Percentiles rank a stretch among this genome's conserved stretches.
Conservation (phyloP, 1,140 invertebrate genomes). For the Saccostrea cuccullata region DNA sequence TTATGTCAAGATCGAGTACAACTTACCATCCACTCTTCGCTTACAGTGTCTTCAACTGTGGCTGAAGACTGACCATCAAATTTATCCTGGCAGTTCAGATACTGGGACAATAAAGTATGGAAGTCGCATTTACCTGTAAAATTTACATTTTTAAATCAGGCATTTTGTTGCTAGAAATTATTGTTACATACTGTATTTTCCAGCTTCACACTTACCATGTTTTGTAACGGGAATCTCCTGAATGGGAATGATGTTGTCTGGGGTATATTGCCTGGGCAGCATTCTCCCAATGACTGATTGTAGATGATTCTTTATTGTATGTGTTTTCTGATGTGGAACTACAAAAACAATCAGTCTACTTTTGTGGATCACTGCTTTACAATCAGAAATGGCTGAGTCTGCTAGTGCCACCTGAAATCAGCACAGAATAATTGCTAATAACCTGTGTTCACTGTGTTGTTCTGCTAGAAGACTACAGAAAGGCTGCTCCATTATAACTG, state of each 20-base stretch:
- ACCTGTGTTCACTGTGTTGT: no score
- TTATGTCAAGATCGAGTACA: no score
- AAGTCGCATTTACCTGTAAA: constrained; percentile 62
- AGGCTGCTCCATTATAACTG: neutral
- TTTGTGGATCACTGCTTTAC: constrained; percentile 52
- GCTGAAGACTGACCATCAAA: neutral
- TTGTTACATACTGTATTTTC: neutral
- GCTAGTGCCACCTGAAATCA: neutral
- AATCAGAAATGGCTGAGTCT: constrained; percentile 26
- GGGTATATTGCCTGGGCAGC: constrained; percentile 70
- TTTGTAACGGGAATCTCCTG: constrained; percentile 81
- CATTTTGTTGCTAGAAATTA: no score
- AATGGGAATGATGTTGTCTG: constrained; percentile 81
- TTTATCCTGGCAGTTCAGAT: neutral
- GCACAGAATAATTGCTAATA: neutral
- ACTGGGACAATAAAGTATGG: constrained; percentile 2
- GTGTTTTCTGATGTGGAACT: neutral
- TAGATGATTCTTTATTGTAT: neutral
- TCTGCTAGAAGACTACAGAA: no score
- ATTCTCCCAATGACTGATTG: constrained; percentile 24
- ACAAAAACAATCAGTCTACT: constrained; percentile 54
- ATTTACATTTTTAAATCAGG: neutral
- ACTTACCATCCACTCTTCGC: neutral
- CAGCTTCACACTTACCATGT: constrained; percentile 80
- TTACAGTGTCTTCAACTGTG: neutral